Base-by-base conservation (phyloP, 2,888 invertebrate species). In the Melangyna quadrimaculata region DNA sequence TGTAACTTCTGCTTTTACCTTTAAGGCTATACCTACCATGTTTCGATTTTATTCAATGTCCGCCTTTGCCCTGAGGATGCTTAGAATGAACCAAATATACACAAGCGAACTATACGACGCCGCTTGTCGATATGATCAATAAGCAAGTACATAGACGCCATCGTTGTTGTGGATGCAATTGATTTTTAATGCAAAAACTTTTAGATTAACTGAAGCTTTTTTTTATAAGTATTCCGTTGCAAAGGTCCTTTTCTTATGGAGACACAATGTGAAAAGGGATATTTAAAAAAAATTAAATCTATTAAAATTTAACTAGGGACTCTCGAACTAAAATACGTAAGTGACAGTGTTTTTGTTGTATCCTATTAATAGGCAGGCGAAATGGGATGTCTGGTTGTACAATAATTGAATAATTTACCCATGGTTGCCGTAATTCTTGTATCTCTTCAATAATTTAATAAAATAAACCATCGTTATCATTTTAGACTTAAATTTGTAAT, bases 171-270 rank as follows among this genome's bases (percentile, higher is more conserved):
- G 57, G 72, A 65, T 79, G 74, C 74, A 74, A 74, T 61, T 80
- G 74, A 70, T 80, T 80, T 72, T 72, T 71, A 78, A 78, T 78
- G 65, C 78, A 71, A 55, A 55, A 78, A 78, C 63, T 48, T 55
- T 71, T 10, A 32, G 65, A 65, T 78, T 71, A 57, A 63, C 53
- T 78, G 37, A 45, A 48, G 55, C 40, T 48, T 59, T 51, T 32
- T 69, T 27, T 32, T 57, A 17, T 45, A 3, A 45, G 17, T 29
- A 17, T 19, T 12, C 10, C 3, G 2, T 14, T 12, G 40, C 19
- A 6, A 19, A 43, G n/a, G 43, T 27, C 17, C 7, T 27, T 35
- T 40, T 55, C 8, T 32, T n/a, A 19, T 40, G 37, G n/a, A 32
- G 17, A n/a, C 0, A 32, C 24, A 55, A 43, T 32, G 53, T 53